Conservation (phyloP, 2,797 vertebrate genomes). For the Knipowitschia caucasica region DNA sequence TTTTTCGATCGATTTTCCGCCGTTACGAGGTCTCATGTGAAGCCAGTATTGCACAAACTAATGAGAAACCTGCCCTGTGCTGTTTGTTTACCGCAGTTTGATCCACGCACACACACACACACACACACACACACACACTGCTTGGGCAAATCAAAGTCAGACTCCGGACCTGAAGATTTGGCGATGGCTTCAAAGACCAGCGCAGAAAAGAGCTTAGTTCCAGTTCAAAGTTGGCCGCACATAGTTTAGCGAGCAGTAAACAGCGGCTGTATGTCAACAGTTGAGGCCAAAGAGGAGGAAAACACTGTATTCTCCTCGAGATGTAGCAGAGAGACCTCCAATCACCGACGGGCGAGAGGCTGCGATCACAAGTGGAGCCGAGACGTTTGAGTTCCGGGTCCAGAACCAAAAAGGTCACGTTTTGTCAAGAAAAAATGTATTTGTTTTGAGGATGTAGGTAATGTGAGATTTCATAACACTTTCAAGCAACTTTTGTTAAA, state of each 20-base stretch:
- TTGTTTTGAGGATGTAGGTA: no score
- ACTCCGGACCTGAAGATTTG: slow-evolving; percentile 52
- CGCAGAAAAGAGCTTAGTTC: slow-evolving; percentile 22
- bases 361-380: slow-evolving; percentile 26
- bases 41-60: slow-evolving; percentile 32
- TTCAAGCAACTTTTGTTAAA: no score
- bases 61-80: slow-evolving; percentile 36
- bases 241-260: slow-evolving; percentile 48
- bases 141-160: slow-evolving; percentile 57
- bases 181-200: slow-evolving; percentile 48
- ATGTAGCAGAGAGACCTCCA: slow-evolving; percentile 41
- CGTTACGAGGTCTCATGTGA: slow-evolving; percentile 25
- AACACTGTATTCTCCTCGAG: slow-evolving; percentile 33
- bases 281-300: slow-evolving; percentile 38
- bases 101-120: slow-evolving; percentile 42
- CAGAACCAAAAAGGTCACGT: no score
- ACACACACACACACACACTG: no score
- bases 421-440: no score
- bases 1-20: slow-evolving; percentile 25
- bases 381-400: slow-evolving; percentile 37
- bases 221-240: slow-evolving; percentile 39
- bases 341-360: slow-evolving; percentile 34
- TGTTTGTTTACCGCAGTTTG: slow-evolving; percentile 46
- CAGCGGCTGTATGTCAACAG: slow-evolving; percentile 49
- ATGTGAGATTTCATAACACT: no score